Evolutionary conservation across 2,113 vertebrate species (phyloP).

Genomic region (Pomatostomus ruficeps): DNA sequence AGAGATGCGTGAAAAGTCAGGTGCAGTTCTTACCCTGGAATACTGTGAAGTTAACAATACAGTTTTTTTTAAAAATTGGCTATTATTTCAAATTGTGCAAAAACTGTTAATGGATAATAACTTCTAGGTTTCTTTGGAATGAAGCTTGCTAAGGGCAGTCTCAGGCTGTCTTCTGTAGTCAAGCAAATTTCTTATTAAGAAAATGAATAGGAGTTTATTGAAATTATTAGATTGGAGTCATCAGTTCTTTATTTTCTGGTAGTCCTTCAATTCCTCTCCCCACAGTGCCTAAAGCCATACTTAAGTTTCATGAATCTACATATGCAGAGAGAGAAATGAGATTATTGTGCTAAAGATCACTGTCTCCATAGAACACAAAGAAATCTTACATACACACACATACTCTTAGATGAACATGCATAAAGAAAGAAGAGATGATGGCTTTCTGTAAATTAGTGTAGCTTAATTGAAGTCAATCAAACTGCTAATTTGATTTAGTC

Average conservation of each 20-base stretch:
- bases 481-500: slow-evolving; percentile 48
- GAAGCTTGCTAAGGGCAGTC: neutral
- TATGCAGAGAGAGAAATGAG: neutral
- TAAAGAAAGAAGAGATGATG: neutral
- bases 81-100: neutral
- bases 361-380: neutral
- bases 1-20: neutral
- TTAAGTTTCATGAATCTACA: neutral
- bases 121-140: neutral
- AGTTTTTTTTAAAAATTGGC: neutral
- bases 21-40: neutral
- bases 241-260: neutral
- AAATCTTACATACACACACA: neutral
- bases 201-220: neutral
- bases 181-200: slow-evolving; percentile 26
- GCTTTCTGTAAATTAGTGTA: slow-evolving; percentile 7
- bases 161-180: neutral
- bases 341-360: neutral
- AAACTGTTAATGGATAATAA: neutral
- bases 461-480: slow-evolving; percentile 47
- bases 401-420: neutral
- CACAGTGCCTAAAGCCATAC: neutral
- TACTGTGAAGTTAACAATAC: neutral
- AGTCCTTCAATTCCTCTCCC: neutral
- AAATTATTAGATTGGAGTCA: slow-evolving; percentile 8